Percentiles rank a stretch among this genome's conserved stretches.
Conservation (phyloP, 2,888 invertebrate species). For the Acronicta psi region DNA sequence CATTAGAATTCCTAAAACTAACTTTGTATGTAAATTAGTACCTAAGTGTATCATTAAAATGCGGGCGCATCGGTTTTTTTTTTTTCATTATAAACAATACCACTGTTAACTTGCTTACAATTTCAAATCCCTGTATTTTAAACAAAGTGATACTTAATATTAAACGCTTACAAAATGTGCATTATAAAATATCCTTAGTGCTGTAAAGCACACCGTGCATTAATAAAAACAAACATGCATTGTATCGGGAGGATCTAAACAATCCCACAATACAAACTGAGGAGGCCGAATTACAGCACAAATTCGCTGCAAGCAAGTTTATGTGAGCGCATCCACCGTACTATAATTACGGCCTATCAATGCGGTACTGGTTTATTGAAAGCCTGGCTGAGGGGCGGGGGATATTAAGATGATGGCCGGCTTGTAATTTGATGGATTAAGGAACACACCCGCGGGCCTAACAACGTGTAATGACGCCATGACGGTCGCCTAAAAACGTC, state of each 20-base stretch:
- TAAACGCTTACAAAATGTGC: conserved; percentile 30
- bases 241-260: conserved; percentile 67
- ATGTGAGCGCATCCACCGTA: conserved; percentile 69
- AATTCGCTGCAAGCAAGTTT: conserved; percentile 78
- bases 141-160: conserved; percentile 46
- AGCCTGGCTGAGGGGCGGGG: conserved; percentile 83
- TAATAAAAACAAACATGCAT: conserved; percentile 65
- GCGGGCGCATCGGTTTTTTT: conserved; percentile 69
- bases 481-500: conserved; percentile 77
- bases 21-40: conserved; percentile 84
- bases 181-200: conserved; percentile 49
- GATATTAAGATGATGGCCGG: conserved; percentile 86
- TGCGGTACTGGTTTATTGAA: conserved; percentile 87
- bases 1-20: conserved; percentile 70
- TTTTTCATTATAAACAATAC: conserved; percentile 49
- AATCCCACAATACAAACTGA: conserved; percentile 78
- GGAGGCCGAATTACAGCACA: conserved; percentile 71
- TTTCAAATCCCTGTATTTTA: conserved; percentile 32
- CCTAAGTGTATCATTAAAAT: conserved; percentile 68
- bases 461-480: conserved; percentile 82
- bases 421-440: conserved; percentile 88
- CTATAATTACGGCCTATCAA: conserved; percentile 87
- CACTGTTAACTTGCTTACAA: conserved; percentile 30
- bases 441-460: conserved; percentile 83
- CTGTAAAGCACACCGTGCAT: conserved; percentile 42